Evolutionary conservation across 2,888 invertebrate genomes (phyloP).

Genomic region (Drosophila austrosaltans): DNA sequence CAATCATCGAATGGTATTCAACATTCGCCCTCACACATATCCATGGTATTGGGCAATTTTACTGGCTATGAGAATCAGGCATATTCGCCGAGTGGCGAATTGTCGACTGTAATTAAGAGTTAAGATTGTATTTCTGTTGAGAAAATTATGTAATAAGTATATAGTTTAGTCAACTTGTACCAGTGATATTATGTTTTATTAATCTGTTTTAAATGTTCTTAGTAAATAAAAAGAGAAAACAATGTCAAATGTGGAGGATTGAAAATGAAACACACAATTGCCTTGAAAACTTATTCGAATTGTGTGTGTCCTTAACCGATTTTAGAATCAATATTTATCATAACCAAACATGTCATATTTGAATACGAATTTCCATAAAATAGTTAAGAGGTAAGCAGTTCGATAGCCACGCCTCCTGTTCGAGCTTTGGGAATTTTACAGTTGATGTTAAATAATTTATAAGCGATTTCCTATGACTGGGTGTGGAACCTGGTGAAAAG

Average conservation of each 20-base stretch:
- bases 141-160: not conserved
- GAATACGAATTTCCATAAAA: slow-evolving; percentile 56
- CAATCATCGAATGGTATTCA: slow-evolving; percentile 68
- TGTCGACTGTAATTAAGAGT: slow-evolving; percentile 38
- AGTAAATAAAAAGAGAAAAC: slow-evolving; percentile 41
- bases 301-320: slow-evolving; percentile 25
- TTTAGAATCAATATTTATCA: slow-evolving; percentile 48
- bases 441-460: slow-evolving; percentile 68
- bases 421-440: slow-evolving; percentile 64
- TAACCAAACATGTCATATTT: slow-evolving; percentile 40
- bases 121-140: slow-evolving; percentile 25
- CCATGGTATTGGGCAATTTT: slow-evolving; percentile 82
- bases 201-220: slow-evolving; percentile 28
- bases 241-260: slow-evolving; percentile 14
- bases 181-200: slow-evolving; percentile 73
- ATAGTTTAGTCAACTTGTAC: slow-evolving; percentile 56
- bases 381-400: slow-evolving; percentile 38
- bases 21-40: slow-evolving; percentile 80
- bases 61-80: slow-evolving; percentile 80
- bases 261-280: not conserved
- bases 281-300: slow-evolving; percentile 6
- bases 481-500: not conserved
- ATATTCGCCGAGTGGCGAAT: slow-evolving; percentile 64
- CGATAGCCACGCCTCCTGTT: slow-evolving; percentile 24
- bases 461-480: not conserved